Evolutionary conservation across 2,797 vertebrate species (phyloP).

Genomic region (Anguilla anguilla): DNA sequence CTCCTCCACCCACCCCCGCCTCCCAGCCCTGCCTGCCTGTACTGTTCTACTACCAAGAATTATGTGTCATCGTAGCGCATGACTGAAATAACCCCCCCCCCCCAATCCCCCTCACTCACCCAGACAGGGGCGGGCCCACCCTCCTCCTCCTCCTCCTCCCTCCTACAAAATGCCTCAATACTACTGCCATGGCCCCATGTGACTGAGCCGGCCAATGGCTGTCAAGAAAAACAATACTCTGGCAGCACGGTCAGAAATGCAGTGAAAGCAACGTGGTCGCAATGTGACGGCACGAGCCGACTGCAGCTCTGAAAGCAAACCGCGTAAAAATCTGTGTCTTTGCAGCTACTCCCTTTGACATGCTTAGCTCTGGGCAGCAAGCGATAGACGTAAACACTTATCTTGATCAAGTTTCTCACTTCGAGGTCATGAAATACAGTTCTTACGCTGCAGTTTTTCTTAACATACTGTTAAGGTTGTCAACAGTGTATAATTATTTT

Average conservation of each 20-base stretch:
- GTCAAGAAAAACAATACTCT: neutral
- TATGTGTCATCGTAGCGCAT: conserved; percentile 43
- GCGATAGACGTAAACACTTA: neutral
- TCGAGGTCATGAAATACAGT: neutral
- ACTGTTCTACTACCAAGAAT: neutral
- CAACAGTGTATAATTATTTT: neutral
- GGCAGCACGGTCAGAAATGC: neutral
- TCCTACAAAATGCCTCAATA: neutral
- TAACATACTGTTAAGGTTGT: neutral
- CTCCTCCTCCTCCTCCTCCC: too few species aligned
- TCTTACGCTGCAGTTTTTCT: neutral
- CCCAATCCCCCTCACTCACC: neutral
- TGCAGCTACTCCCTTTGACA: neutral
- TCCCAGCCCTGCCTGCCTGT: neutral
- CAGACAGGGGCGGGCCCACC: conserved; percentile 10
- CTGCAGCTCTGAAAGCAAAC: neutral
- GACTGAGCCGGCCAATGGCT: neutral
- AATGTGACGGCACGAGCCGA: neutral
- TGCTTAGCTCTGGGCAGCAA: neutral
- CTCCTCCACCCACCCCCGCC: neutral
- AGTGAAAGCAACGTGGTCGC: neutral
- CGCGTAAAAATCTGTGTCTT: neutral
- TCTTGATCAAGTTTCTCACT: neutral
- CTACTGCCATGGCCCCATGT: conserved; percentile 27
- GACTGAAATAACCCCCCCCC: conserved; percentile 41